These are phyloP conservation scores for Eleutherodactylus coqui DNA, from an alignment of 2,797 vertebrate genomes.

Conservation along the genomic window DNA sequence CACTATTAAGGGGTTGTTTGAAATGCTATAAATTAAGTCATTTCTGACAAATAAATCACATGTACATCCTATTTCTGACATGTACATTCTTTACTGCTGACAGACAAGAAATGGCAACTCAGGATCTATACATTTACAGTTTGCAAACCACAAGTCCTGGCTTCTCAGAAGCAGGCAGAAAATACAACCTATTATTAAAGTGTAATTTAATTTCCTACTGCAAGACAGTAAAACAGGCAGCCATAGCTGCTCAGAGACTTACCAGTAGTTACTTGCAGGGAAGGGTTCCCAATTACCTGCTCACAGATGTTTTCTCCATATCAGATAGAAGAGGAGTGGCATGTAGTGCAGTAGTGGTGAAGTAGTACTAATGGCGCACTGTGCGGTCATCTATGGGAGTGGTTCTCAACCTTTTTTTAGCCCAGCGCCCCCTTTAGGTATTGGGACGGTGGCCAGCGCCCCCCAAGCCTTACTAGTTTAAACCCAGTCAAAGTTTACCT, in stretches of 20 bases:
- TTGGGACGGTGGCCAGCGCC: no score
- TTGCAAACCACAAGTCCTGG: not conserved
- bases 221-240: not conserved
- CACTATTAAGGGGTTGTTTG: not conserved
- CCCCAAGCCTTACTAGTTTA: no score
- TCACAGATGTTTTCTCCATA: no score
- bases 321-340: no score
- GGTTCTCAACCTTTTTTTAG: no score
- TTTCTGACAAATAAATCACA: conserved; percentile 49
- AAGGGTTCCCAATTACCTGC: no score
- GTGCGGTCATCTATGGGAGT: no score
- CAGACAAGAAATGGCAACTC: not conserved
- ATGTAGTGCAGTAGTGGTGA: no score
- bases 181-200: not conserved
- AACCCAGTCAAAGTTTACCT: no score
- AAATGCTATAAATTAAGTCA: conserved; percentile 42
- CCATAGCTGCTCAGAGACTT: not conserved
- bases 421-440: no score
- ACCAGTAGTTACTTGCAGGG: not conserved
- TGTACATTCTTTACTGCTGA: not conserved
- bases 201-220: not conserved
- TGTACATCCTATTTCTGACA: conserved; percentile 36
- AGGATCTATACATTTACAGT: not conserved
- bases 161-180: not conserved
- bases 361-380: no score